Percentiles rank a stretch among this genome's conserved stretches.
Conservation (phyloP, 53 echinoderm and acorn worm genomes). For the Paracentrotus lividus region DNA sequence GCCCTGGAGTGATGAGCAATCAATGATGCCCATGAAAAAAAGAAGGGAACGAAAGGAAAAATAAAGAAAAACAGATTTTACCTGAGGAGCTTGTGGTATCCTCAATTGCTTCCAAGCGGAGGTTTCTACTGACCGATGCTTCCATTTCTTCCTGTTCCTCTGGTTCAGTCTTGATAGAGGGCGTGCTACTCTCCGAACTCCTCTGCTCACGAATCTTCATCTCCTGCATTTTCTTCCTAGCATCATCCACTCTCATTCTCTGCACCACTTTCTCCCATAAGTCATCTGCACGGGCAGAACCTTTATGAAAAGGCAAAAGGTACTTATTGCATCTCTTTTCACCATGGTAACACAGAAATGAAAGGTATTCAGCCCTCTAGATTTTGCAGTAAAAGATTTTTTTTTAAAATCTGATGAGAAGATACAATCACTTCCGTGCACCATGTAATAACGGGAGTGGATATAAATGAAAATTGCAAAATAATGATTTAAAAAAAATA, state of each 20-base stretch:
- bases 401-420: no score
- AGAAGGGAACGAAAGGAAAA: not conserved
- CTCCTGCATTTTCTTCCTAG: constrained; percentile 22
- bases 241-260: not conserved
- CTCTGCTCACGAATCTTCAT: constrained; percentile 11
- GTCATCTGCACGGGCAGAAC: not conserved
- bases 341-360: not conserved
- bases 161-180: not conserved
- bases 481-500: not conserved
- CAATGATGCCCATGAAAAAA: no score
- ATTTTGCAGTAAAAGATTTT: no score
- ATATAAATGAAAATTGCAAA: no score
- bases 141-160: not conserved
- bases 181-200: not conserved
- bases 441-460: no score
- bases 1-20: not conserved
- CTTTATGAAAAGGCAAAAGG: not conserved
- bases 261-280: not conserved
- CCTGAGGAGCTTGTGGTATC: not conserved
- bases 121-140: constrained; percentile 8
- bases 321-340: not conserved
- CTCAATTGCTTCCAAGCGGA: not conserved
- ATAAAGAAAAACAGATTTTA: not conserved
- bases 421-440: no score
- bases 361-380: not conserved